A percentile compares a stretch with the other conserved stretches of the same genome.
phyloP scores from a whole-genome alignment of 2,113 vertebrate species.

The Ceuthmochares aereus region DNA sequence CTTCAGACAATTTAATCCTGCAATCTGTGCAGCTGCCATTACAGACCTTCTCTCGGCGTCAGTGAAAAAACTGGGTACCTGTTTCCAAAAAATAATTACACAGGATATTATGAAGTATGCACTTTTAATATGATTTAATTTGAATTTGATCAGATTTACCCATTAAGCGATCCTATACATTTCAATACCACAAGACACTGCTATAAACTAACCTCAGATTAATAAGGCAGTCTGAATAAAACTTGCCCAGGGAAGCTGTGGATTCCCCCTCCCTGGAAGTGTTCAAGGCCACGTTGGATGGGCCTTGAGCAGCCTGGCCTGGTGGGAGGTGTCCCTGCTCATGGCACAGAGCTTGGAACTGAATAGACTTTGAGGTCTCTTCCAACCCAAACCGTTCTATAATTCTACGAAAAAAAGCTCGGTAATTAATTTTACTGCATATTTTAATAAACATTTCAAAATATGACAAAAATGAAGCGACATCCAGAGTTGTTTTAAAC shows the following conservation, averaged over 20 bases:
- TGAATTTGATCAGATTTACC: background rate
- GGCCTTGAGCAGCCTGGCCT: too few relatives aligned
- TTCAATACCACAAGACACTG: background rate
- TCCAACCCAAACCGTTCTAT: too few relatives aligned
- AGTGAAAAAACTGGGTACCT: constrained; percentile 96
- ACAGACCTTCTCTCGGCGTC: constrained; percentile 92
- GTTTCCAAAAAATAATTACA: background rate
- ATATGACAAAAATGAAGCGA: background rate
- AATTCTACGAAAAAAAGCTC: background rate
- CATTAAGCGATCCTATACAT: background rate
- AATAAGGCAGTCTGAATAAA: background rate
- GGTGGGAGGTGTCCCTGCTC: too few relatives aligned
- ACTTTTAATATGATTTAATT: background rate
- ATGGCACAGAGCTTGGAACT: too few relatives aligned
- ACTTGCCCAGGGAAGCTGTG: too few relatives aligned
- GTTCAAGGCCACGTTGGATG: too few relatives aligned
- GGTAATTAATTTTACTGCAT: background rate
- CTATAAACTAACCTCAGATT: background rate
- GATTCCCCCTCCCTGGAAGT: too few relatives aligned
- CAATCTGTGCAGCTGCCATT: constrained; percentile 91
- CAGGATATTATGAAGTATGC: background rate
- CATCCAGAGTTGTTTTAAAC: background rate
- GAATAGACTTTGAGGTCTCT: too few relatives aligned
- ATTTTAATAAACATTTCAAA: background rate
- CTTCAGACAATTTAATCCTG: constrained; percentile 93